phyloP scores from a whole-genome alignment of 2,888 invertebrate genomes.

The Ferrisia virgata region DNA sequence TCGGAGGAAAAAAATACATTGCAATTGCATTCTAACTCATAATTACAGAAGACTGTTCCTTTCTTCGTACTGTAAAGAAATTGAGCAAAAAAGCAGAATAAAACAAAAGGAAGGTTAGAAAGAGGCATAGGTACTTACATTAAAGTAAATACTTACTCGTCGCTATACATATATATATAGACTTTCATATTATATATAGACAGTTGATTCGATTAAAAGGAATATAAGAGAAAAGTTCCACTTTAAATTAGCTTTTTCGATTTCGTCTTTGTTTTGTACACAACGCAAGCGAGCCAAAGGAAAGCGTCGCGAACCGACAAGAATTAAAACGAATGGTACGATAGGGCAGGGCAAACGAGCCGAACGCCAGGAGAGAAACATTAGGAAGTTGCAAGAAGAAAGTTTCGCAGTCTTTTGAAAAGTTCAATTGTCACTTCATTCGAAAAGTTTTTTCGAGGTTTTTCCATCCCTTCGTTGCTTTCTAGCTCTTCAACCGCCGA shows the following conservation, averaged over 20 bases:
- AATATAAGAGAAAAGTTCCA: not conserved
- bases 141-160: not conserved
- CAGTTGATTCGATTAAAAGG: conserved; percentile 13
- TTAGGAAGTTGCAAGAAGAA: not conserved
- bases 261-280: not conserved
- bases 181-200: too few relatives aligned
- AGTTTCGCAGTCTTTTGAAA: conserved; percentile 21
- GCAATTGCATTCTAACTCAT: too few relatives aligned
- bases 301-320: not conserved
- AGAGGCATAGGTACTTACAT: not conserved
- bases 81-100: too few relatives aligned
- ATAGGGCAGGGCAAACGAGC: not conserved
- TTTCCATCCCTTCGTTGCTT: not conserved
- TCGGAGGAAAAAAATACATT: too few relatives aligned
- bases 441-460: conserved; percentile 24
- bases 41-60: too few relatives aligned
- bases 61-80: too few relatives aligned
- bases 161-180: not conserved
- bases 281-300: not conserved
- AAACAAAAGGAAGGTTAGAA: too few relatives aligned
- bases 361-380: not conserved
- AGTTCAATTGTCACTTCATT: conserved; percentile 37
- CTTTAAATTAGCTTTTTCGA: conserved; percentile 30
- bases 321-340: not conserved
- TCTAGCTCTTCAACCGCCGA: too few relatives aligned